phyloP scores from a whole-genome alignment of 2,797 vertebrate species.

The Enteromius anoplus region DNA sequence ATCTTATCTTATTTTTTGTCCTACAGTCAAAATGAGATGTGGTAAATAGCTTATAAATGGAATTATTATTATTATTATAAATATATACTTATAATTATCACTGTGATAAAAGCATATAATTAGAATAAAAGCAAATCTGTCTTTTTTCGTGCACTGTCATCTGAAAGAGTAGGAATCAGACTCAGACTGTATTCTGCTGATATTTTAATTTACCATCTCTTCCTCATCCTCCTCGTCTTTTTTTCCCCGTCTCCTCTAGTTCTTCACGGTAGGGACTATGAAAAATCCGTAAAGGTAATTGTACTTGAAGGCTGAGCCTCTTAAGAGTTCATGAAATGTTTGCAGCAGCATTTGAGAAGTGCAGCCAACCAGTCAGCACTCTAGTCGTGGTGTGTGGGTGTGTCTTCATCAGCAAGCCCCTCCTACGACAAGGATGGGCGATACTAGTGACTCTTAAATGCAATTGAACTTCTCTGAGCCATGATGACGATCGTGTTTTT shows the following conservation, averaged over 20 bases:
- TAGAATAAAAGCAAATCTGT: not conserved
- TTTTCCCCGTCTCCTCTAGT: slow-evolving; percentile 3
- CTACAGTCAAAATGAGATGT: not conserved
- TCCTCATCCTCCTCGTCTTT: slow-evolving; percentile 23
- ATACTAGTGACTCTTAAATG: slow-evolving; percentile 24
- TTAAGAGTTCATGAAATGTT: slow-evolving; percentile 11
- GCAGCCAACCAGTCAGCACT: slow-evolving; percentile 30
- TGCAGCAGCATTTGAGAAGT: slow-evolving; percentile 56
- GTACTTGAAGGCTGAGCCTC: slow-evolving; percentile 7
- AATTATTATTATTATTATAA: slow-evolving; percentile 12
- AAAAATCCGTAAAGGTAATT: not conserved
- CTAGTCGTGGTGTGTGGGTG: slow-evolving; percentile 35
- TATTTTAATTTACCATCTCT: slow-evolving; percentile 26
- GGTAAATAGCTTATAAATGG: slow-evolving; percentile 27
- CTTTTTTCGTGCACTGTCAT: not conserved
- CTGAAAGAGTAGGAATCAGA: slow-evolving; percentile 19
- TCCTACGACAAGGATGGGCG: not conserved
- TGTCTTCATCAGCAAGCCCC: not conserved
- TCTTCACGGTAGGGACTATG: not conserved
- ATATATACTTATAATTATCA: not conserved
- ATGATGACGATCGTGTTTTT: slow-evolving; percentile 4
- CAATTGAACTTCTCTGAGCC: slow-evolving; percentile 11
- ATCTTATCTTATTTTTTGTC: too few species aligned
- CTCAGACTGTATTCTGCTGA: slow-evolving; percentile 40
- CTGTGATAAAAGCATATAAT: not conserved